Conservation (phyloP, 2,113 vertebrate species). For the Gobiocypris rarus region DNA sequence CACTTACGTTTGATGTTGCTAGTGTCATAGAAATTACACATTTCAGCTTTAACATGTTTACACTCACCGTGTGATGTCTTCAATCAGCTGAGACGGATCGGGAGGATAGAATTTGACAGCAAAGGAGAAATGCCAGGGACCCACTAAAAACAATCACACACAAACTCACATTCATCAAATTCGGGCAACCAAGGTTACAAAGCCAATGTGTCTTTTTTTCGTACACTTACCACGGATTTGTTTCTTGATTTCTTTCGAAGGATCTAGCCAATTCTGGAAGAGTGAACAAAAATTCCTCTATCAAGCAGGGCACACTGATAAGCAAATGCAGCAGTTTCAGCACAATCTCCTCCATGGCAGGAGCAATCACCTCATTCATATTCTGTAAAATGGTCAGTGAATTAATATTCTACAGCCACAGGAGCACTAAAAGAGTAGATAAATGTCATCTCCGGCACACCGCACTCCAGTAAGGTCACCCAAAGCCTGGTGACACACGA, state of each 20-base stretch:
- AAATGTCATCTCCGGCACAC: conserved; percentile 61
- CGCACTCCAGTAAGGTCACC: conserved; percentile 63
- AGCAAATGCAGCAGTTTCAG: conserved; percentile 27
- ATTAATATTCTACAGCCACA: conserved; percentile 44
- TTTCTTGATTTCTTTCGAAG: conserved; percentile 99
- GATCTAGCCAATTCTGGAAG: conserved; percentile 92
- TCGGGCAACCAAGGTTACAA: not conserved
- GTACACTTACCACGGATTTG: conserved; percentile 93
- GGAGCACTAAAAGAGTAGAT: conserved; percentile 41
- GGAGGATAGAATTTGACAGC: conserved; percentile 98
- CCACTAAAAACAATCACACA: conserved; percentile 76
- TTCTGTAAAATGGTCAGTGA: conserved; percentile 54
- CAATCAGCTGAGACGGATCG: conserved; percentile 94
- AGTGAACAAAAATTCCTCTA: conserved; percentile 57
- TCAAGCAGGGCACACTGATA: conserved; percentile 45
- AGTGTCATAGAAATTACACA: conserved; percentile 16
- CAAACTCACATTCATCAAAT: not conserved
- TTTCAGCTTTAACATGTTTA: conserved; percentile 4
- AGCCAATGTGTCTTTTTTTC: not conserved
- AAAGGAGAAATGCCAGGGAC: conserved; percentile 92
- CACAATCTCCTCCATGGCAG: conserved; percentile 21
- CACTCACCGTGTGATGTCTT: conserved; percentile 96
- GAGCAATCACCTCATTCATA: conserved; percentile 55
- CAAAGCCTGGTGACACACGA: conserved; percentile 45
- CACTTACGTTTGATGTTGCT: not conserved